phyloP scores from a whole-genome alignment of 92 coral and sea anemone species.

The Epizoanthus ramosus region DNA sequence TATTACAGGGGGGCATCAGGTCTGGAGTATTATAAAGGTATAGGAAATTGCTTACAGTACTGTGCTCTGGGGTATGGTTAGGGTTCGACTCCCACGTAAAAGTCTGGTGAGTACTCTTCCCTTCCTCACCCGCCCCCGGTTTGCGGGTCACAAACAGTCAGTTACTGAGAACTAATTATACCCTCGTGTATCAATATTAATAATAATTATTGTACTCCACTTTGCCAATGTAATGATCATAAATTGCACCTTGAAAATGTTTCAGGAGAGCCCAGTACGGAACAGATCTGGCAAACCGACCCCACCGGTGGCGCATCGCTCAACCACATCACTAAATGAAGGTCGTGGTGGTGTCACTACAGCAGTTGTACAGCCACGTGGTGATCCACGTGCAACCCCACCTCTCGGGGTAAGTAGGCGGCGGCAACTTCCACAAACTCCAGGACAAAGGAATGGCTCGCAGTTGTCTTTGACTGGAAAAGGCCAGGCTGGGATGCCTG shows the following conservation, averaged over 20 bases:
- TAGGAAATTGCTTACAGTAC: too few relatives aligned
- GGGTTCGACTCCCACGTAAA: too few relatives aligned
- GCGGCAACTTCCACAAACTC: constrained; percentile 87
- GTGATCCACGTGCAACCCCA: constrained; percentile 44
- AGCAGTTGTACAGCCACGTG: constrained; percentile 59
- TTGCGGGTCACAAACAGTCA: too few relatives aligned
- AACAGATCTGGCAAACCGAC: constrained; percentile 43
- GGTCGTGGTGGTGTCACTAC: constrained; percentile 92
- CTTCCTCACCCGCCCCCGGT: too few relatives aligned
- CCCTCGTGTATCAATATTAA: too few relatives aligned
- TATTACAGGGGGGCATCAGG: too few relatives aligned
- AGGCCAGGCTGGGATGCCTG: constrained; percentile 70
- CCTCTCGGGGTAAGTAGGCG: constrained; percentile 57
- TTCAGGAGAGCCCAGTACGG: constrained; percentile 55
- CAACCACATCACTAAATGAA: constrained; percentile 88
- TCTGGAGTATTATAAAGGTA: too few relatives aligned
- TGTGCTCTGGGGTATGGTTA: too few relatives aligned
- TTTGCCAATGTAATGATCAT: background rate
- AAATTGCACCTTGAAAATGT: background rate
- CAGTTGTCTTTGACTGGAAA: constrained; percentile 87
- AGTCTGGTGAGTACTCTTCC: too few relatives aligned
- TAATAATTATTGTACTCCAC: too few relatives aligned
- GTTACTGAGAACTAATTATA: too few relatives aligned
- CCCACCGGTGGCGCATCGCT: constrained; percentile 63
- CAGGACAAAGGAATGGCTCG: constrained; percentile 82